These are phyloP conservation scores for Caprella mutica DNA, from an alignment of 2,888 invertebrate genomes.

Conservation along the genomic window DNA sequence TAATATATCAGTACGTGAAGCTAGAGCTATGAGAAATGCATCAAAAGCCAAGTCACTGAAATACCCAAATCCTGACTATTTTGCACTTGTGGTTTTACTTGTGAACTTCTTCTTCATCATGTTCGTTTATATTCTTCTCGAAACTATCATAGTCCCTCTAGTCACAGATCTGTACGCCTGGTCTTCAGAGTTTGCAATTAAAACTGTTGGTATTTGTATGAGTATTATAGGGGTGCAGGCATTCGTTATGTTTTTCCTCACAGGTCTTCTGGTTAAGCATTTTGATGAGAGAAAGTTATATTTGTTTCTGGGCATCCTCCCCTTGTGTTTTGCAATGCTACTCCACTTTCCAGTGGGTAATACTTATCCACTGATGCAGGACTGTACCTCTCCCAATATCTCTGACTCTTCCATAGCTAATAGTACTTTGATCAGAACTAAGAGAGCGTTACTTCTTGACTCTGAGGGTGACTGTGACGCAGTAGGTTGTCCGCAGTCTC, in stretches of 20 bases:
- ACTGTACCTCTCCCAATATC: conserved; percentile 14
- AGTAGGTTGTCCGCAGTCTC: conserved; percentile 23
- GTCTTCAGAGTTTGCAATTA: conserved; percentile 61
- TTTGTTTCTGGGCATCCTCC: conserved; percentile 68
- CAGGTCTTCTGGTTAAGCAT: conserved; percentile 55
- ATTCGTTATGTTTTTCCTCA: conserved; percentile 53
- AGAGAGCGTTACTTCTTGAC: background rate
- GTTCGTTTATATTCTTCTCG: conserved; percentile 75
- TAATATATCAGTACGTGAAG: conserved; percentile 65
- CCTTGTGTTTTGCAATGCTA: conserved; percentile 62
- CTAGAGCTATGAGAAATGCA: conserved; percentile 41
- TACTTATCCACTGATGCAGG: conserved; percentile 25
- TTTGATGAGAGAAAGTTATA: conserved; percentile 57
- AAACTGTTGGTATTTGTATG: conserved; percentile 72
- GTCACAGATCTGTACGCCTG: conserved; percentile 84
- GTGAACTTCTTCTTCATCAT: conserved; percentile 70
- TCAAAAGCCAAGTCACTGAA: conserved; percentile 41
- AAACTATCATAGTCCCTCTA: conserved; percentile 56
- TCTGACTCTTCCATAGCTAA: background rate
- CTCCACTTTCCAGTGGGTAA: conserved; percentile 63
- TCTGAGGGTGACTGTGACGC: conserved; percentile 12
- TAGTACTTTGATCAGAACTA: background rate
- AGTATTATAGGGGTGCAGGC: conserved; percentile 66
- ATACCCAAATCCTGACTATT: conserved; percentile 56
- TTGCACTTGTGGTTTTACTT: conserved; percentile 66